phyloP scores from a whole-genome alignment of 2,888 invertebrate genomes.

The Lucinisca nassula region DNA sequence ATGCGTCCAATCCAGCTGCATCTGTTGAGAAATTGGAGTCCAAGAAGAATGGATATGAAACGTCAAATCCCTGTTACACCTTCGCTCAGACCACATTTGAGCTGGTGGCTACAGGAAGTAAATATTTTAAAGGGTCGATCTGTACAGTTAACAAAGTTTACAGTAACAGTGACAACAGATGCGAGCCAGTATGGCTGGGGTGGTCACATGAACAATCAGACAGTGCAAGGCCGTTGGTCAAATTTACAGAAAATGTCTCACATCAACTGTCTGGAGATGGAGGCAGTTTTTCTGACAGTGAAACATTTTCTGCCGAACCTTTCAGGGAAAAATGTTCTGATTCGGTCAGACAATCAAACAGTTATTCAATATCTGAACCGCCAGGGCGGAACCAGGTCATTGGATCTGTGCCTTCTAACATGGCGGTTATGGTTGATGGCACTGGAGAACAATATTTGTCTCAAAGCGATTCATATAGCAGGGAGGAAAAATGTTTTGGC shows the following conservation, averaged over 20 bases:
- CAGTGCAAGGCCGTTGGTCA: no score
- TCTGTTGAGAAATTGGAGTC: constrained; percentile 7
- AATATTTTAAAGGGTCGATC: constrained; percentile 28
- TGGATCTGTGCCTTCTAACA: background rate
- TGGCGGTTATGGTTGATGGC: constrained; percentile 29
- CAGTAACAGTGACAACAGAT: constrained; percentile 8
- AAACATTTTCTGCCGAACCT: constrained; percentile 25
- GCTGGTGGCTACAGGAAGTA: constrained; percentile 26
- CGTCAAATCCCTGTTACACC: background rate
- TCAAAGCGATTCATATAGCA: constrained; percentile 44
- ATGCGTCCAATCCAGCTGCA: constrained; percentile 51
- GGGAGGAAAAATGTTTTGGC: constrained; percentile 40
- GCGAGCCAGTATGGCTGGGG: no score
- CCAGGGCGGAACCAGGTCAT: background rate
- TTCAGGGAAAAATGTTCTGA: background rate
- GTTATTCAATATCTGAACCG: background rate
- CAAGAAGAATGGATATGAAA: constrained; percentile 10
- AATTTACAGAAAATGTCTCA: no score
- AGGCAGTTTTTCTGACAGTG: no score
- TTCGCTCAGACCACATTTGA: constrained; percentile 23
- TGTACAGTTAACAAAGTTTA: background rate
- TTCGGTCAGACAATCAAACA: background rate
- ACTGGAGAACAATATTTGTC: background rate
- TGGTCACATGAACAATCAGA: no score
- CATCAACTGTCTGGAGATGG: no score